A percentile compares a stretch with the other conserved stretches of the same genome.
Conservation (phyloP, 2,888 invertebrate genomes). For the Aporophyla lueneburgensis region DNA sequence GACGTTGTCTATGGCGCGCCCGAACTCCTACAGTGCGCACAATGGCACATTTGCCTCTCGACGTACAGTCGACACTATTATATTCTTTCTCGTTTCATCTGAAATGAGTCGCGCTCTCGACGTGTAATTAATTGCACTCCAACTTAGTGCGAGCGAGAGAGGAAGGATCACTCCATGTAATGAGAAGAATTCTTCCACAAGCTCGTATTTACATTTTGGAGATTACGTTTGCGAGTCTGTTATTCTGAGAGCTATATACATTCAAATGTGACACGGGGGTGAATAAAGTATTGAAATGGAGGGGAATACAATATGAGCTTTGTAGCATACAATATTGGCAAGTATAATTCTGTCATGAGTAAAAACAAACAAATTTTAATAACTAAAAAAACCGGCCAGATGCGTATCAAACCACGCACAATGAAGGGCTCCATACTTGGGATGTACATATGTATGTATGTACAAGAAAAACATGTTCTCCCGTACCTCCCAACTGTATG, state of each 20-base stretch:
- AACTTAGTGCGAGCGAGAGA: slow-evolving; percentile 52
- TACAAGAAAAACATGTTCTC: neutral
- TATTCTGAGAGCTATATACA: slow-evolving; percentile 22
- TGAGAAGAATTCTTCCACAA: slow-evolving; percentile 56
- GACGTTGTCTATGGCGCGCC: neutral
- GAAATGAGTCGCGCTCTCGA: slow-evolving; percentile 58
- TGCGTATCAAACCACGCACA: neutral
- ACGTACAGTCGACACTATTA: slow-evolving; percentile 53
- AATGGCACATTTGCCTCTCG: slow-evolving; percentile 35
- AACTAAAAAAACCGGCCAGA: neutral
- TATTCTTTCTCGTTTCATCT: slow-evolving; percentile 62
- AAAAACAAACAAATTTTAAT: slow-evolving; percentile 18
- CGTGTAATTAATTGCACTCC: slow-evolving; percentile 67
- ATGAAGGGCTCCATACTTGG: neutral
- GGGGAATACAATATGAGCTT: slow-evolving; percentile 14
- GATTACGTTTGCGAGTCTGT: slow-evolving; percentile 33
- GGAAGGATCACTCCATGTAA: slow-evolving; percentile 59
- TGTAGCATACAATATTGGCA: neutral
- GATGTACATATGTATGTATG: too few species aligned
- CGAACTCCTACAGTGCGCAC: neutral
- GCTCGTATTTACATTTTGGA: slow-evolving; percentile 58
- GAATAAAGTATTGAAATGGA: slow-evolving; percentile 17
- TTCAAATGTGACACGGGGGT: slow-evolving; percentile 17
- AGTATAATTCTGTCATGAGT: neutral
- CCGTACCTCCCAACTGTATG: neutral